phyloP scores from a whole-genome alignment of 2,888 invertebrate genomes.

The Isotomurus palustris region DNA sequence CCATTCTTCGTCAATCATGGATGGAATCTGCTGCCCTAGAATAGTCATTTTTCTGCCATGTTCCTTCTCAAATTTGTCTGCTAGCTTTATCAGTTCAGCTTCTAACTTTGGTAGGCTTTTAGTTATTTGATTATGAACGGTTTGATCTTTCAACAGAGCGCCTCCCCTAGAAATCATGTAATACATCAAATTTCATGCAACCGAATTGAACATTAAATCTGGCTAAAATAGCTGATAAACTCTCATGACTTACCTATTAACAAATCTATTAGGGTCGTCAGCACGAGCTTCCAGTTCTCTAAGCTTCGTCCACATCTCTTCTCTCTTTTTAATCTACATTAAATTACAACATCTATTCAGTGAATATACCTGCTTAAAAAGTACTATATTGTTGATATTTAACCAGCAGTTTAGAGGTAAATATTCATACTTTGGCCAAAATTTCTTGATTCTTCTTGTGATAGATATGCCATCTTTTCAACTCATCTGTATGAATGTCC shows the following conservation, averaged over 20 bases:
- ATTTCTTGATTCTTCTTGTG: slow-evolving; percentile 34
- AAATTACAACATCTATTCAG: background rate
- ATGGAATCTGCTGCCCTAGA: slow-evolving; percentile 23
- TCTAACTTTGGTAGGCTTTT: slow-evolving; percentile 34
- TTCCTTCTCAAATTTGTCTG: slow-evolving; percentile 31
- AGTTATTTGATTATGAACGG: slow-evolving; percentile 23
- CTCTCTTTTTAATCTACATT: slow-evolving; percentile 22
- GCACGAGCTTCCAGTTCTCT: slow-evolving; percentile 29
- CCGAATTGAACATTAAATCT: background rate
- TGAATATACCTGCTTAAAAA: no score
- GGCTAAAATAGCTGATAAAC: background rate
- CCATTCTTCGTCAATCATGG: slow-evolving; percentile 31
- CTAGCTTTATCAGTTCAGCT: slow-evolving; percentile 20
- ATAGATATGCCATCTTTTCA: slow-evolving; percentile 30
- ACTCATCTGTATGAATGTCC: slow-evolving; percentile 26
- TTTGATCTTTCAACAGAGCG: slow-evolving; percentile 34
- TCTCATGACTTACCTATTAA: slow-evolving; percentile 25
- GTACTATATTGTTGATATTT: no score
- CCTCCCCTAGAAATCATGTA: slow-evolving; percentile 26
- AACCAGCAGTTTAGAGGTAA: background rate
- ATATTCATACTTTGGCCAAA: slow-evolving; percentile 20
- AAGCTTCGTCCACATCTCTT: slow-evolving; percentile 33
- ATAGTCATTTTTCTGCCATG: slow-evolving; percentile 32
- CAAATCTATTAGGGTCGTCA: slow-evolving; percentile 32
- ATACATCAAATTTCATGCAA: background rate